Evolutionary conservation across 2,113 vertebrate species (phyloP), one percentile per base, ranked within the genome.

Genomic region (Hippocampus mohnikei): DNA sequence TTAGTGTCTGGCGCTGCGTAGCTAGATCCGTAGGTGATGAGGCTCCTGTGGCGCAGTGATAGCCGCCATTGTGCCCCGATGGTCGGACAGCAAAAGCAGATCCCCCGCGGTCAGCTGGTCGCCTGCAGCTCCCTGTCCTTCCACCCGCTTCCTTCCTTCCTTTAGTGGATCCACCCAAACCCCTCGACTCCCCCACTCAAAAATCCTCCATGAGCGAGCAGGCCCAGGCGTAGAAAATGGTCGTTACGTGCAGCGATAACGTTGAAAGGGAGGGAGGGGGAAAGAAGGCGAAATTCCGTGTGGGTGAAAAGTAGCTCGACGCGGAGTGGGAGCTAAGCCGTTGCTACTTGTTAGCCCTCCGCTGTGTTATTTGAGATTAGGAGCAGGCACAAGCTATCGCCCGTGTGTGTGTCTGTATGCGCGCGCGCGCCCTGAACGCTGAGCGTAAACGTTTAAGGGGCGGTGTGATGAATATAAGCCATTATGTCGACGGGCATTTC

Each of bases 281-380:
- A 78, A 77, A 80, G 67, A 68, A 78, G 78, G 75, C 70, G 42
- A 73, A 70, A 88, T 85, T 84, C 82, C 84, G 61, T 56, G 66
- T 78, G 67, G 66, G 67, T 33, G 79, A 74, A 74, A 21, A 27
- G 72, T 83, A 56, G 80, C 80, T 81, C 63, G 76, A 72, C 75
- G 78, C 59, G 81, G 85, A 70, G 15, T 70, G 75, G 73, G 69
- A 77, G 85, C 75, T 79, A 77, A 60, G 27, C 84, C 75, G 80
- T 82, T 84, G 86, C 75, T 73, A 77, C 83, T 87, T 83, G 84
- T 71, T 46, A 89, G 83, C 86, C 79, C 84, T 88, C 89, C 81
- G 90, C 91, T 73, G 88, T 89, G 91, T 91, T 92, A 92, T 93
- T 93, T 92, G 93, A 94, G 93, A 91, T 92, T 92, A 89, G 91